Percentiles rank a stretch among this genome's conserved stretches.
phyloP scores from a whole-genome alignment of 2,113 vertebrate species.

The Corythornis madagascariensis region DNA sequence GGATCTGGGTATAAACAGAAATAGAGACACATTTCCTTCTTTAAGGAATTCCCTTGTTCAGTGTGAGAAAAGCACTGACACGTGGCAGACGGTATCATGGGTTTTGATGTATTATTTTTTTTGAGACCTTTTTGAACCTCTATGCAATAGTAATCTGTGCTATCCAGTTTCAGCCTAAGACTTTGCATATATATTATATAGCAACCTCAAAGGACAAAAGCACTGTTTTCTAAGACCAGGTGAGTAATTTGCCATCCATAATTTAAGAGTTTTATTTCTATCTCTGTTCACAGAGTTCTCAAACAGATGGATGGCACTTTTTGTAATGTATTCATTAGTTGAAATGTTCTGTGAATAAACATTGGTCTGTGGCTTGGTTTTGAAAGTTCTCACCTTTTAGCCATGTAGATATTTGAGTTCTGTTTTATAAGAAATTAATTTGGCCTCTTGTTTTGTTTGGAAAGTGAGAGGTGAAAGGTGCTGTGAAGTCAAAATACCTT shows the following conservation, averaged over 20 bases:
- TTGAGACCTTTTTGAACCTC: neutral
- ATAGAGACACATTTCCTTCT: neutral
- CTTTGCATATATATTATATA: neutral
- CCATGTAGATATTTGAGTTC: neutral
- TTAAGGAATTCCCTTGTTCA: neutral
- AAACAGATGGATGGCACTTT: neutral
- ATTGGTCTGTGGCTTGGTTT: neutral
- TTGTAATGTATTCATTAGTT: neutral
- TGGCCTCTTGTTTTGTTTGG: neutral
- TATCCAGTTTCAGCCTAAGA: neutral
- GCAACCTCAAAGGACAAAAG: neutral
- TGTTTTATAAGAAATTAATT: constrained; percentile 6
- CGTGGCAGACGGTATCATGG: neutral
- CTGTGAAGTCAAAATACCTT: neutral
- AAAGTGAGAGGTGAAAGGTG: constrained; percentile 18
- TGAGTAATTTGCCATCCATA: neutral
- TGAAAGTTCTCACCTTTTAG: neutral
- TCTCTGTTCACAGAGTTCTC: neutral
- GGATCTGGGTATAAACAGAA: neutral
- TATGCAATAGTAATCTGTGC: neutral
- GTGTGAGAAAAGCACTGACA: neutral
- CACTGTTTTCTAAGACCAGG: neutral
- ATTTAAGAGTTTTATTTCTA: neutral
- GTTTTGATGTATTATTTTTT: neutral
- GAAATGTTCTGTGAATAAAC: constrained; percentile 3